phyloP scores from a whole-genome alignment of 1,140 invertebrate species.

The Drosophila dunni region DNA sequence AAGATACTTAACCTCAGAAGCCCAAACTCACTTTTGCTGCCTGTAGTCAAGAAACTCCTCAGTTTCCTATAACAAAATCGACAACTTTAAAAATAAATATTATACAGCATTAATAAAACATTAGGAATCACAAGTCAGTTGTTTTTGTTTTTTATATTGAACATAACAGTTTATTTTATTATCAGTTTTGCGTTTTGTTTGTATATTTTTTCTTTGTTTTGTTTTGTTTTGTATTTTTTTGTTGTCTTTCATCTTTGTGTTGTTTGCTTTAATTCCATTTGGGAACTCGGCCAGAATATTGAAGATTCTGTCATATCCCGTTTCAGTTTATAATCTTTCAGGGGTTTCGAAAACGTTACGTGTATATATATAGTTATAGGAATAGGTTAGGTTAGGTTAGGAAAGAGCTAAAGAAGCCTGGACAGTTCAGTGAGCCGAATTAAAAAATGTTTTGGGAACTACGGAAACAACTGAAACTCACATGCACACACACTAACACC shows the following conservation, averaged over 20 bases:
- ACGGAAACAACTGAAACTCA: constrained; percentile 24
- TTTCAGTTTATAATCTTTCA: constrained; percentile 32
- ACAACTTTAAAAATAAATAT: neutral
- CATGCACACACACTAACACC: constrained; percentile 28
- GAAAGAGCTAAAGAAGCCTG: constrained; percentile 38
- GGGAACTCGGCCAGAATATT: constrained; percentile 24
- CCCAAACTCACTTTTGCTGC: too few relatives aligned
- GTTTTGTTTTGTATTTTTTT: constrained; percentile 10
- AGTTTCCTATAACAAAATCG: neutral
- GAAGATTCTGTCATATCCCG: constrained; percentile 21
- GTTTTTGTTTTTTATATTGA: constrained; percentile 55
- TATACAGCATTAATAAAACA: neutral
- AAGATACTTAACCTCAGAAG: too few relatives aligned
- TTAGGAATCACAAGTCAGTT: neutral
- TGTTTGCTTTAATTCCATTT: constrained; percentile 35
- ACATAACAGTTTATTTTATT: constrained; percentile 81
- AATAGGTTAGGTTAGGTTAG: constrained; percentile 12
- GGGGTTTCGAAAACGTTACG: constrained; percentile 14
- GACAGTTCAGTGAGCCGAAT: constrained; percentile 25
- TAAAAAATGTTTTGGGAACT: constrained; percentile 13
- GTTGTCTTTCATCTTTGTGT: constrained; percentile 37
- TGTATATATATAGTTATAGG: constrained; percentile 1
- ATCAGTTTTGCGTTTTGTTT: constrained; percentile 49
- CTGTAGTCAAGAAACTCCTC: too few relatives aligned
- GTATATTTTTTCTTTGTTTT: constrained; percentile 24